Conservation (phyloP, 1,140 invertebrate species). For the Drosophila hydei region DNA sequence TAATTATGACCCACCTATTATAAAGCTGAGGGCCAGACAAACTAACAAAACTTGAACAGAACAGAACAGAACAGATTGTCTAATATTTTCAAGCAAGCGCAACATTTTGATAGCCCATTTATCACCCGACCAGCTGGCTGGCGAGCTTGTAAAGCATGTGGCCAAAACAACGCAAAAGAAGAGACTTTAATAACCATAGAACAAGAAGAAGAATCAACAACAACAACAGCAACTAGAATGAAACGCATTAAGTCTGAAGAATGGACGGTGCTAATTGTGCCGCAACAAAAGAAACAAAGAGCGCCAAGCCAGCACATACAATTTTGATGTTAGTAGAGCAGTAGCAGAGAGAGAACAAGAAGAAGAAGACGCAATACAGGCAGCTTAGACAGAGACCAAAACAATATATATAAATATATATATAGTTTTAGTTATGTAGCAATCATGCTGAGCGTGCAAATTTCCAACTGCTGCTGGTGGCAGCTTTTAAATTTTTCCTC, state of each 20-base stretch:
- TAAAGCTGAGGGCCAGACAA: background rate
- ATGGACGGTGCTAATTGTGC: conserved; percentile 50
- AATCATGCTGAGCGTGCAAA: conserved; percentile 40
- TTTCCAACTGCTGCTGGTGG: conserved; percentile 20
- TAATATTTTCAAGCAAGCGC: conserved; percentile 36
- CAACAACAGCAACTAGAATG: conserved; percentile 11
- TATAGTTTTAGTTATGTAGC: background rate
- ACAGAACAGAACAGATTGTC: conserved; percentile 25
- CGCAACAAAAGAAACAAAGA: conserved; percentile 40
- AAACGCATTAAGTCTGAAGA: conserved; percentile 35
- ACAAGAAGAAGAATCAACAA: conserved; percentile 10
- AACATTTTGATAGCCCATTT: conserved; percentile 53
- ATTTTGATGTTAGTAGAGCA: conserved; percentile 51
- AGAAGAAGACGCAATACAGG: conserved; percentile 3
- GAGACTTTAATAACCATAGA: conserved; percentile 7
- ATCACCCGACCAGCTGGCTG: conserved; percentile 16
- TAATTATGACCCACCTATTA: conserved; percentile 40
- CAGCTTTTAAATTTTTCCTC: conserved; percentile 25
- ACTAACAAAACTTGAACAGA: conserved; percentile 29
- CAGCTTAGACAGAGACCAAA: conserved; percentile 38
- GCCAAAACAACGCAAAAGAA: conserved; percentile 7
- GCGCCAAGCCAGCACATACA: conserved; percentile 20
- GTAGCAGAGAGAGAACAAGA: background rate
- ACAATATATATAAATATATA: conserved; percentile 2
- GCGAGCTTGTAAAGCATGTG: conserved; percentile 35